Base-by-base conservation (phyloP, 2,113 vertebrate genomes). In the Willisornis vidua region DNA sequence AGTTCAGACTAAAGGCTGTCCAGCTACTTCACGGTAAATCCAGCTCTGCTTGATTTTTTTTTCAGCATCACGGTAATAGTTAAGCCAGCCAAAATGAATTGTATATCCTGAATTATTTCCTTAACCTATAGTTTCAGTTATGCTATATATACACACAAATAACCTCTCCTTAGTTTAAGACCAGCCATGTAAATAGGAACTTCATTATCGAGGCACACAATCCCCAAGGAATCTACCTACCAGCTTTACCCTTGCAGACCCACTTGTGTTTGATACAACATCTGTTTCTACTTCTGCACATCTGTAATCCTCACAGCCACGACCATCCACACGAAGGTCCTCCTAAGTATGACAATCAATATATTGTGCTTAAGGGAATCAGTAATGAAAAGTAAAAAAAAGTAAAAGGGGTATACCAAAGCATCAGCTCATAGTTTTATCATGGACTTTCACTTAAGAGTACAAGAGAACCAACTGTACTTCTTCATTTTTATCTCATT, bases 261-360 rank as follows among this genome's bases (percentile, higher is more conserved):
- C 99, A 18, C 99, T 99, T 78, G 99, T 99, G 97, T 99, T 99
- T 57, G 99, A 99, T 26, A 99, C 99, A 51, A 99, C 98, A 28
- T 99, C 99, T 3, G 99, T 99, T 97, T 99, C 99, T 57, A 99
- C 98, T 81, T 99, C 99, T 45, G 98, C 98, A 94, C 98, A 98
- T 67, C 99, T 98, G 97, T 99, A 99, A 95, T 99, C 99, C 94
- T 99, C 99, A 86, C 99, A 99, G 65, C 99, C 98, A 62, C 99
- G 98, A 39, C 99, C 99, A 61, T 99, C 99, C 94, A 99, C 97
- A 4, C 99, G 98, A 52, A 99, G 97, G 67, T 99, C 99, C 98
- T 99, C 99, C 99, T 99, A 94, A 62, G 16, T 10, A 85, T 10
- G 16, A 70, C 22, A 78, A 97, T 6, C 67, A 65, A n/a, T 15